Percentiles rank a stretch among this genome's conserved stretches.
phyloP scores from a whole-genome alignment of 1,140 invertebrate genomes.

The Heliconius nattereri region DNA sequence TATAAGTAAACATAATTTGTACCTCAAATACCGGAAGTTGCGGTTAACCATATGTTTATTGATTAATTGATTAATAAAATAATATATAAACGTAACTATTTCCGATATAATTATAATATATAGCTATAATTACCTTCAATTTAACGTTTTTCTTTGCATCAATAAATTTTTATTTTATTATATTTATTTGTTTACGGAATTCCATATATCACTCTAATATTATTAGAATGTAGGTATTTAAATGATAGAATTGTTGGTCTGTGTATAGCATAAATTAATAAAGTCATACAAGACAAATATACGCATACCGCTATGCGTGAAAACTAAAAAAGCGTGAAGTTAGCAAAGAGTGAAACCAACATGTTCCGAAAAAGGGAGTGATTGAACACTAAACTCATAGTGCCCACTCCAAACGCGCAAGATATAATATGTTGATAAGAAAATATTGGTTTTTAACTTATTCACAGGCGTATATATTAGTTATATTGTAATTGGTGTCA shows the following conservation, averaged over 20 bases:
- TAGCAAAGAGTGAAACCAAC: too few species aligned
- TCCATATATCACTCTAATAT: too few species aligned
- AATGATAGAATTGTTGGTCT: too few species aligned
- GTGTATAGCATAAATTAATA: too few species aligned
- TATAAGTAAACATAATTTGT: background rate
- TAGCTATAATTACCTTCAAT: background rate
- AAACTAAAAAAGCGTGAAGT: too few species aligned
- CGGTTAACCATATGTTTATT: background rate
- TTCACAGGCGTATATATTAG: background rate
- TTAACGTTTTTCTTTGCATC: background rate
- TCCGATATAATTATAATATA: background rate
- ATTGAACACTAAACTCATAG: background rate
- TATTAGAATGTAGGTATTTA: too few species aligned
- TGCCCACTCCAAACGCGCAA: too few species aligned
- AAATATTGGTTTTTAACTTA: background rate
- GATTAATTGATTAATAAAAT: background rate
- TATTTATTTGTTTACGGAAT: too few species aligned
- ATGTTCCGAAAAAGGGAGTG: background rate
- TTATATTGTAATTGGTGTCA: conserved; percentile 6
- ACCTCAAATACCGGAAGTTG: background rate
- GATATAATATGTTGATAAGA: too few species aligned
- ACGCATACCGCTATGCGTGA: too few species aligned
- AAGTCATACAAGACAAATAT: too few species aligned
- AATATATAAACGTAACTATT: background rate
- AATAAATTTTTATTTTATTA: too few species aligned